Percentiles rank a stretch among this genome's conserved stretches.
Evolutionary conservation across 2,113 vertebrate species (phyloP).

Genomic region (Corapipo altera): DNA sequence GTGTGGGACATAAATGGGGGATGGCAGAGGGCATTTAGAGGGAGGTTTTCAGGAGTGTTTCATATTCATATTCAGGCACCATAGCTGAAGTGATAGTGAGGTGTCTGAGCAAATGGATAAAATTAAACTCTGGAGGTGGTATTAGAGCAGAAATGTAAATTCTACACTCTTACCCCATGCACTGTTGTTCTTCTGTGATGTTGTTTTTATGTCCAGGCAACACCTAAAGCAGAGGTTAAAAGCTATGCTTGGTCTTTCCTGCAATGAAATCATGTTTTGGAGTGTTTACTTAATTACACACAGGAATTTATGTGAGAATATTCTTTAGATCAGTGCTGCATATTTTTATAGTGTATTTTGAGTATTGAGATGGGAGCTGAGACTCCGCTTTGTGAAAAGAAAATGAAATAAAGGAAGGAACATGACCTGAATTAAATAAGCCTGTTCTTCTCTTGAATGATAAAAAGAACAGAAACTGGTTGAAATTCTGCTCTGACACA

Average conservation of each 20-base stretch:
- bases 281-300: neutral
- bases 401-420: neutral
- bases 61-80: neutral
- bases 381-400: neutral
- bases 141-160: neutral
- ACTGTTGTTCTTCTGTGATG: neutral
- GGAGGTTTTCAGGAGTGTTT: neutral
- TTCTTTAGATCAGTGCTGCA: neutral
- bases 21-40: neutral
- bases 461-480: neutral
- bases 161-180: neutral
- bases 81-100: neutral
- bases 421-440: neutral
- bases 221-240: neutral
- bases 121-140: neutral
- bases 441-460: neutral
- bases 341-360: neutral
- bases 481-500: neutral
- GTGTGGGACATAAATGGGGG: rapidly evolving
- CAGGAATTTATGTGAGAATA: neutral
- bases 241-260: neutral
- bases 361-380: neutral
- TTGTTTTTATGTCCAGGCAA: neutral
- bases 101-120: neutral
- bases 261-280: neutral